Evolutionary conservation across 2,113 vertebrate genomes (phyloP), one percentile per base, ranked within the genome.

Genomic region (Colius striatus): DNA sequence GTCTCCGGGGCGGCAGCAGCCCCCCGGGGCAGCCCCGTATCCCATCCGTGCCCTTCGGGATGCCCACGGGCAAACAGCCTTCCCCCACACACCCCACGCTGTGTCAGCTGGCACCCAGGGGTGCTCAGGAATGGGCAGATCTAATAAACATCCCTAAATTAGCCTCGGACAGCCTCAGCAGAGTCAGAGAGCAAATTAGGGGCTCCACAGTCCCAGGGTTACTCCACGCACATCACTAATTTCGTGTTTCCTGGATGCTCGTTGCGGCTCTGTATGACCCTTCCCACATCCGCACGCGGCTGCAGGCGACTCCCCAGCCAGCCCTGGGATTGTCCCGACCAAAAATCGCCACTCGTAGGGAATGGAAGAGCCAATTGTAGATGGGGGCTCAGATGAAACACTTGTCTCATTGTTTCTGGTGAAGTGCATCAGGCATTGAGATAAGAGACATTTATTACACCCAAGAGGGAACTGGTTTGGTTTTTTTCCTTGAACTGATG

Each of bases 231-330:
- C 54, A 3, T 14, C 13, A 70, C 76, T 94, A 18, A 75, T 90
- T 93, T 75, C 74, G 75, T 65, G 90, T 87, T 87, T 92, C 89
- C 94, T 91, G 93, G 57, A 81, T 84, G 76, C 83, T 48, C 10
- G 11, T 50, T 5, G 30, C 71, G 53, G 77, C 62, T 71, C 77
- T 36, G 87, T 61, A 75, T 27, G 3, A 84, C 34, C 53, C 41
- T 34, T 75, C 73, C 57, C 4, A 14, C 74, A 76, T 12, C 38
- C 78, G 57, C 62, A 1, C 17, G 3, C 67, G 1, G 71, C 77
- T 8, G 10, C 34, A 13, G 50, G 45, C 25, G 5, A 36, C 38
- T 89, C 68, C 61, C 36, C 73, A 47, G 87, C 70, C 82, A 53
- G 55, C 41, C 82, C 41, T 5, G 11, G 29, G 20, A 38, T 23